These are phyloP conservation scores for Aphrocallistes beatrix DNA, from an alignment of 37 sponge, comb jelly and placozoan genomes.

Conservation along the genomic window DNA sequence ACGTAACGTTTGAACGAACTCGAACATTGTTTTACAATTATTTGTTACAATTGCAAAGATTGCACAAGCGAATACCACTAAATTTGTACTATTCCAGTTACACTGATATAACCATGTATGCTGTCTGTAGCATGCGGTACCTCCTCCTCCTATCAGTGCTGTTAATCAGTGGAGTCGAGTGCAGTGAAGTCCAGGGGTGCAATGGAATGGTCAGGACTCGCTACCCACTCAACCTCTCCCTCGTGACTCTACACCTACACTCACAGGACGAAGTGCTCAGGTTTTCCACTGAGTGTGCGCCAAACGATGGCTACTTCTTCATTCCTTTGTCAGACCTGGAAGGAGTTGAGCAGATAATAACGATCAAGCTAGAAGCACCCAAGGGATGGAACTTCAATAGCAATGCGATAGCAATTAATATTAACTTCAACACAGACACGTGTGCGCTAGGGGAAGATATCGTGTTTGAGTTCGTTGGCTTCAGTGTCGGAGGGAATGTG, in stretches of 20 bases:
- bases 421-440: background rate
- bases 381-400: background rate
- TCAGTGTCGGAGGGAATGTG: background rate
- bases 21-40: too few relatives aligned
- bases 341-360: background rate
- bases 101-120: too few relatives aligned
- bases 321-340: background rate
- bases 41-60: too few relatives aligned
- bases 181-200: background rate
- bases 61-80: too few relatives aligned
- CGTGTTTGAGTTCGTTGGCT: background rate
- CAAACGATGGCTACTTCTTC: background rate
- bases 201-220: background rate
- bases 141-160: too few relatives aligned
- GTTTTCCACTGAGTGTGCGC: background rate
- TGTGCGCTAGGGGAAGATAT: background rate
- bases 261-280: background rate
- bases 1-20: too few relatives aligned
- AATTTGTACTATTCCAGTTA: too few relatives aligned
- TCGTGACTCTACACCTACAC: background rate
- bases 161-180: background rate
- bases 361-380: background rate
- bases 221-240: background rate
- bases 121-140: too few relatives aligned
- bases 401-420: background rate